These are phyloP conservation scores for Trichoplusia ni DNA, from an alignment of 1,140 invertebrate genomes.

Conservation along the genomic window DNA sequence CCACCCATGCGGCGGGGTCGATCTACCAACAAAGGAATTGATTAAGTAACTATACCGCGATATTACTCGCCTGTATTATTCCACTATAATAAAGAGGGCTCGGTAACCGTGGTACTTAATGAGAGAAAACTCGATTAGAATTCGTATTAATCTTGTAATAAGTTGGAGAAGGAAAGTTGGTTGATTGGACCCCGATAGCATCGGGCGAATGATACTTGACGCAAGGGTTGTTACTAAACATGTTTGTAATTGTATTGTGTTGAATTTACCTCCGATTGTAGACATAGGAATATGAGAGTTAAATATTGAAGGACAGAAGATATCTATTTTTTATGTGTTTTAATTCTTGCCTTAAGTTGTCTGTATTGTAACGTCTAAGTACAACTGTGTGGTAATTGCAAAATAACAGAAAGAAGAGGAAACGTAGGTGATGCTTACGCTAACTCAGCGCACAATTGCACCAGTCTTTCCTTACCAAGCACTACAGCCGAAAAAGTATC, in stretches of 20 bases:
- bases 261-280: no score
- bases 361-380: no score
- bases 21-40: slow-evolving; percentile 80
- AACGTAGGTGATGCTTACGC: no score
- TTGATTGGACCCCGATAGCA: slow-evolving; percentile 51
- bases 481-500: no score
- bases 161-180: slow-evolving; percentile 53
- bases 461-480: no score
- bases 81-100: slow-evolving; percentile 79
- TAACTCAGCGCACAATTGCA: no score
- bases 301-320: no score
- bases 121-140: slow-evolving; percentile 81
- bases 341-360: no score
- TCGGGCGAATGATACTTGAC: slow-evolving; percentile 15
- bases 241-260: neutral
- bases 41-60: slow-evolving; percentile 79
- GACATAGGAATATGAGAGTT: no score
- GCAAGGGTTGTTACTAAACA: slow-evolving; percentile 9
- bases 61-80: slow-evolving; percentile 78
- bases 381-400: no score
- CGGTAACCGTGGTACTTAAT: slow-evolving; percentile 78
- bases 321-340: no score
- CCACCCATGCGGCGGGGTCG: slow-evolving; percentile 74
- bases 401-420: no score
- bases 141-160: slow-evolving; percentile 77